Percentiles rank a stretch among this genome's conserved stretches.
These are phyloP conservation scores for Melanitta fusca DNA, from an alignment of 2,797 vertebrate genomes.

Conservation along the genomic window DNA sequence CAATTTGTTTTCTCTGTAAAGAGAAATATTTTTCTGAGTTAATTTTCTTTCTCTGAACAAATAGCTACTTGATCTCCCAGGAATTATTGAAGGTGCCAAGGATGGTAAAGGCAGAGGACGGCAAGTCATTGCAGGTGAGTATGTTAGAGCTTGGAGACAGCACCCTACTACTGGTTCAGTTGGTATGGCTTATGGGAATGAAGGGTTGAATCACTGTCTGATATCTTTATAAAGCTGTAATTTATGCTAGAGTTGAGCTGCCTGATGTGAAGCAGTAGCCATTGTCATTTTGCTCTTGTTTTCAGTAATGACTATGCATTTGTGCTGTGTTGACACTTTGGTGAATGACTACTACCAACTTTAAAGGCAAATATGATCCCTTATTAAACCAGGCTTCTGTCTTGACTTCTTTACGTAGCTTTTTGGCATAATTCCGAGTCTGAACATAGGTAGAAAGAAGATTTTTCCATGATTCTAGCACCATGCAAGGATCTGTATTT, in stretches of 20 bases:
- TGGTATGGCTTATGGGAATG: neutral
- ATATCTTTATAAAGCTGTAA: neutral
- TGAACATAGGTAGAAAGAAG: neutral
- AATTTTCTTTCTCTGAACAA: conserved; percentile 9
- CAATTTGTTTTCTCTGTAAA: neutral
- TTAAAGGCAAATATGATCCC: neutral
- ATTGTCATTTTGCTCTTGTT: neutral
- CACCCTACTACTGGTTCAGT: neutral
- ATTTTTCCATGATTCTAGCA: neutral
- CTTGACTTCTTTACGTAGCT: neutral
- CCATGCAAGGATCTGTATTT: neutral
- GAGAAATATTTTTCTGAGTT: neutral
- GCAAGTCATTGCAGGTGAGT: conserved; percentile 96
- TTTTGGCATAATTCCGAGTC: neutral
- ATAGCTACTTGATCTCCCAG: conserved; percentile 95
- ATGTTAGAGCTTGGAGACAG: neutral
- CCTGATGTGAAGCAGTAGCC: neutral
- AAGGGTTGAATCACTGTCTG: neutral
- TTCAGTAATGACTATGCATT: neutral
- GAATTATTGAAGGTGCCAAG: conserved; percentile 98
- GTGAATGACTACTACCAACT: neutral
- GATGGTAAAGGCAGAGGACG: conserved; percentile 97
- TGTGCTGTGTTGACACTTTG: neutral
- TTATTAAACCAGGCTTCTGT: neutral
- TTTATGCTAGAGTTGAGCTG: neutral